Evolutionary conservation across 2,113 vertebrate species (phyloP), one percentile per base, ranked within the genome.

Genomic region (Dasyprocta punctata): DNA sequence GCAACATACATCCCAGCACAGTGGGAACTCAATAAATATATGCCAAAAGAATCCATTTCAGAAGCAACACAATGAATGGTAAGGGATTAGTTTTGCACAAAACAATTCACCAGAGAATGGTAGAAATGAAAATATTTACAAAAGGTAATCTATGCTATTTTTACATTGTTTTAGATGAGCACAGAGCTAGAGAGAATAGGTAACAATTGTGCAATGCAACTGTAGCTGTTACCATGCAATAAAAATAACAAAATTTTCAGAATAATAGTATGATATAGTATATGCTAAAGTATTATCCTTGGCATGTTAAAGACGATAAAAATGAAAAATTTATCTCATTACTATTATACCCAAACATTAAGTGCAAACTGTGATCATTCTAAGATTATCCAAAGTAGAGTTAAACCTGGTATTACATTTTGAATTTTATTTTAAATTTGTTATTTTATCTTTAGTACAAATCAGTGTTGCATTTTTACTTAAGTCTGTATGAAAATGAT

Each of bases 21-120:
- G 82, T 67, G 3, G 12, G 17, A 60, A 30, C 17, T 73, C 22
- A 41, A 38, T 88, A 89, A 86, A 30, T 47, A 82, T 81, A 91
- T 94, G 56, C 58, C 49, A 7, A 65, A 58, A 83, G 7, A 77
- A 86, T 56, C 22, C 5, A 22, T 54, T 93, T 95, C 52, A 78
- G n/a, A 95, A 82, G n/a, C n/a, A 93, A 54, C 6, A 49, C 17
- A 44, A 28, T 69, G 41, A 89, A 86, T 86, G 44, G 38, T 58
- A 82, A 89, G 36, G 30, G 36, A 77, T 14, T n/a, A 1, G 13
- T 58, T 77, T 87, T 88, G 28, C 20, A 52, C n/a, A 7, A 65
- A 92, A 94, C 60, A 93, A 90, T 24, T 71, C 33, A 92, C 33
- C 17, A 22, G 17, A 78, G 92, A 77, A 82, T 90, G 77, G 60